Conservation (phyloP, 1,140 invertebrate genomes). For the Apis dorsata region DNA sequence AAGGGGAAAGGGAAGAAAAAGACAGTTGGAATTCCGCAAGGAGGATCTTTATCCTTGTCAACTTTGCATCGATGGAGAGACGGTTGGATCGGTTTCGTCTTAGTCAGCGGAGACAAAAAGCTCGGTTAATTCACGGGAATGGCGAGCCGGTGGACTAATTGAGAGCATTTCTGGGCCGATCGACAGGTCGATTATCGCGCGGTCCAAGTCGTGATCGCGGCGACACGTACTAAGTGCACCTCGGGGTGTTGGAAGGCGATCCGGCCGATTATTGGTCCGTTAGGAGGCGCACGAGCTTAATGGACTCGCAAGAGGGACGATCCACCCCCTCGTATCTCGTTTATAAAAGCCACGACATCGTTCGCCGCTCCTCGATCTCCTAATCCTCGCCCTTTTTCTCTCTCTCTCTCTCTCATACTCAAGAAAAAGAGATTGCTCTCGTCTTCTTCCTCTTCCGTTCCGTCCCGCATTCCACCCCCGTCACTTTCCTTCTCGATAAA, state of each 20-base stretch:
- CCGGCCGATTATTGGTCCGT: constrained; percentile 32
- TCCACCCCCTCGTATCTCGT: constrained; percentile 4
- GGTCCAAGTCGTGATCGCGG: neutral
- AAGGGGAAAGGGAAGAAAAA: neutral
- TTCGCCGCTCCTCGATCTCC: neutral
- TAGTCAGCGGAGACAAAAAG: neutral
- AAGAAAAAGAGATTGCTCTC: neutral
- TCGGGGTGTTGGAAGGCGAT: constrained; percentile 28
- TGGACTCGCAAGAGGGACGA: constrained; percentile 17
- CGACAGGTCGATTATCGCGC: constrained; percentile 28
- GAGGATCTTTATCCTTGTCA: neutral
- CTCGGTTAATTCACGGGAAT: neutral
- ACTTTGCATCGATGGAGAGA: neutral
- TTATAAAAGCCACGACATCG: constrained; percentile 18
- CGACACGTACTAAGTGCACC: constrained; percentile 8
- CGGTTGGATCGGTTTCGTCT: neutral
- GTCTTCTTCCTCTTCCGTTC: neutral
- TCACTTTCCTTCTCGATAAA: constrained; percentile 12
- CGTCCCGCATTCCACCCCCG: neutral
- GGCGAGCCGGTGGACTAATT: neutral
- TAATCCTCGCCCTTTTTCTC: constrained; percentile 3
- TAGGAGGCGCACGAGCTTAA: constrained; percentile 35
- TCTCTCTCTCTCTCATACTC: no score
- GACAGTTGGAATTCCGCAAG: neutral
- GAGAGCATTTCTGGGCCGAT: constrained; percentile 11